Base-by-base conservation (phyloP, 2,888 invertebrate species). In the Oscheius sp. region DNA sequence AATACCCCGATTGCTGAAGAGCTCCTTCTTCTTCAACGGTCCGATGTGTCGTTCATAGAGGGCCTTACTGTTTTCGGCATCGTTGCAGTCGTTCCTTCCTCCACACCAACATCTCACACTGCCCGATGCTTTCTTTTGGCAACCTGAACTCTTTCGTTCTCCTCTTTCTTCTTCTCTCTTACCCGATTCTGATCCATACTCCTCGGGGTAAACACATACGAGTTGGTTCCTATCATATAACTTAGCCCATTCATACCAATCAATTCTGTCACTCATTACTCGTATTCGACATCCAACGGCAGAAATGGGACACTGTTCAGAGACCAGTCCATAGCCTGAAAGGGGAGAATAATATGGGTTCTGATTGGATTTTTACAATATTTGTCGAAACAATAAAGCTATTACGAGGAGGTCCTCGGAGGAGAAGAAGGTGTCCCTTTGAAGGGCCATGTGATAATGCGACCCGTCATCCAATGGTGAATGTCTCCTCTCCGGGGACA, bases 31-130 rank as follows among this genome's bases (percentile, higher is more conserved):
- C 45, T 51, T 24, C 32, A 61, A 33, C 2, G 54, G 54, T 4
- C 62, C 62, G 0, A 62, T 33, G 44, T 73, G 73, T 2, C 70
- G 68, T 36, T 73, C 72, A 30, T 73, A 75, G 17, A 77, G 59
- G 36, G 68, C 71, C 24, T 57, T 68, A 33, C 74, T 75, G 22
- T 70, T 77, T 63, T 77, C 77, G 24, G 77, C 75, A 59, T 75
- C 72, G 22, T 75, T 77, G 50, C 75, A 77, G 45, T 74, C 72
- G n/a, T 70, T 67, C 12, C 68, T 67, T 9, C 73, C 75, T 8
- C 77, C 77, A 64, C 75, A 77, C 77, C 77, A 77, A 45, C 77
- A 77, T 26, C 77, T 70, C 9, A 77, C 66, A 57, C 70, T 73
- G 64, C 77, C 77, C 5, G 74, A 71, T 9, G 74, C 69, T 64